A percentile compares a stretch with the other conserved stretches of the same genome.
Conservation (phyloP, 2,888 invertebrate genomes). For the Perizoma flavofasciatum region DNA sequence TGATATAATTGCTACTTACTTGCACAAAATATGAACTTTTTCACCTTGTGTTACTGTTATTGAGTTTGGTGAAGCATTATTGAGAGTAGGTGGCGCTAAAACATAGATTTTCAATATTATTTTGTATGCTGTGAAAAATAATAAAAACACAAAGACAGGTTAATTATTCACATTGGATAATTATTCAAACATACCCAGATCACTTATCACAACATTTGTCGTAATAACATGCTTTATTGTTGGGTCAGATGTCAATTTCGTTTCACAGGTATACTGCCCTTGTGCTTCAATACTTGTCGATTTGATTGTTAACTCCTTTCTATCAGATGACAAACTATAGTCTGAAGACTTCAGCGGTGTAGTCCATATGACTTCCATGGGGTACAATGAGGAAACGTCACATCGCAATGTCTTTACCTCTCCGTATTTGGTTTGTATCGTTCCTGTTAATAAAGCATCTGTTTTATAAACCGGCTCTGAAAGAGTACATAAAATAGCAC, state of each 20-base stretch:
- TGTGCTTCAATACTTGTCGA: conserved; percentile 7
- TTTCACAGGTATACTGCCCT: conserved; percentile 23
- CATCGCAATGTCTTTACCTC: conserved; percentile 9
- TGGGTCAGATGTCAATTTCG: conserved; percentile 13
- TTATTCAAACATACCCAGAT: conserved; percentile 11
- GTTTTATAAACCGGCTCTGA: too few species aligned
- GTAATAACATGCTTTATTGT: not conserved
- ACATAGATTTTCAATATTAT: not conserved
- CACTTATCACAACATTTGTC: conserved; percentile 17
- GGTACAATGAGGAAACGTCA: conserved; percentile 5
- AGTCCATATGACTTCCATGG: conserved; percentile 16
- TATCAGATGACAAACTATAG: conserved; percentile 14
- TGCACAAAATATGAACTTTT: conserved; percentile 11
- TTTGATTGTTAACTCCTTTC: conserved; percentile 20
- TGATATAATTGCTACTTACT: conserved; percentile 16
- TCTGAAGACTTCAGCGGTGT: conserved; percentile 14
- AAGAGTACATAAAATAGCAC: too few species aligned
- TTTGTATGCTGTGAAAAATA: not conserved
- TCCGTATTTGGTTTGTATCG: conserved; percentile 6
- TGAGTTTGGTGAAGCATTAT: not conserved
- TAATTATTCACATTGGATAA: too few species aligned
- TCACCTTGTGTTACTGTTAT: conserved; percentile 5
- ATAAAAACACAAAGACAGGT: too few species aligned
- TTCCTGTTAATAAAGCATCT: conserved; percentile 5
- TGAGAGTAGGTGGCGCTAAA: conserved; percentile 7